Conservation (phyloP, 2,797 vertebrate genomes). For the Sebastes goodei region DNA sequence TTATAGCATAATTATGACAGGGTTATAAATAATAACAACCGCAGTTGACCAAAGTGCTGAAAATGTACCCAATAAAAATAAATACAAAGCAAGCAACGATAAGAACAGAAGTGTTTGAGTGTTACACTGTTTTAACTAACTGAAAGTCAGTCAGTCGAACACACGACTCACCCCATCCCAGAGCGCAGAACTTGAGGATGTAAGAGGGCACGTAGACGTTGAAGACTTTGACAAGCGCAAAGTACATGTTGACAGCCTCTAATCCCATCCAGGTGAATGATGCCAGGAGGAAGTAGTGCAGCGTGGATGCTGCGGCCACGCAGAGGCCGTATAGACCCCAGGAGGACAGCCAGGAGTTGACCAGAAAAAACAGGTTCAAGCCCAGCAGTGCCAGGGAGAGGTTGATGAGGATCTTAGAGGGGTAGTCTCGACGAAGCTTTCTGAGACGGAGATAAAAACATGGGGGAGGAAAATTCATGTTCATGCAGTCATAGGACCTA, state of each 20-base stretch:
- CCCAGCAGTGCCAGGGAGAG: constrained; percentile 87
- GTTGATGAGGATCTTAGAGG: constrained; percentile 92
- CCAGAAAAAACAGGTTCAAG: constrained; percentile 88
- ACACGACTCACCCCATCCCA: constrained; percentile 89
- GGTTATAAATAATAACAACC: background rate
- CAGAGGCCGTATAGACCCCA: constrained; percentile 83
- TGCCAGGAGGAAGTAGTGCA: constrained; percentile 91
- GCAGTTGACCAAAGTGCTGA: no score
- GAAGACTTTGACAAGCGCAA: constrained; percentile 92
- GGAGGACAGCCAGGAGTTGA: constrained; percentile 88
- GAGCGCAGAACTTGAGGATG: constrained; percentile 88
- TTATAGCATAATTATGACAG: background rate
- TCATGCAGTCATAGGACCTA: background rate
- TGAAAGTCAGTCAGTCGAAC: background rate
- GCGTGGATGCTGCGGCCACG: constrained; percentile 70
- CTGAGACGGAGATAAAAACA: constrained; percentile 52
- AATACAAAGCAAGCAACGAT: no score
- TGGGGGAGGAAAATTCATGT: background rate
- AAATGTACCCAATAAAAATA: no score
- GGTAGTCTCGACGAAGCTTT: constrained; percentile 88
- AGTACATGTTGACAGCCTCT: constrained; percentile 91
- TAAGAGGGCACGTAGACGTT: constrained; percentile 90
- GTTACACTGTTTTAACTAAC: background rate
- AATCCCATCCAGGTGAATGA: constrained; percentile 94
- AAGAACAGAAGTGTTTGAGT: no score